Base-by-base conservation (phyloP, 2,113 vertebrate genomes). In the Oreocharis arfaki region DNA sequence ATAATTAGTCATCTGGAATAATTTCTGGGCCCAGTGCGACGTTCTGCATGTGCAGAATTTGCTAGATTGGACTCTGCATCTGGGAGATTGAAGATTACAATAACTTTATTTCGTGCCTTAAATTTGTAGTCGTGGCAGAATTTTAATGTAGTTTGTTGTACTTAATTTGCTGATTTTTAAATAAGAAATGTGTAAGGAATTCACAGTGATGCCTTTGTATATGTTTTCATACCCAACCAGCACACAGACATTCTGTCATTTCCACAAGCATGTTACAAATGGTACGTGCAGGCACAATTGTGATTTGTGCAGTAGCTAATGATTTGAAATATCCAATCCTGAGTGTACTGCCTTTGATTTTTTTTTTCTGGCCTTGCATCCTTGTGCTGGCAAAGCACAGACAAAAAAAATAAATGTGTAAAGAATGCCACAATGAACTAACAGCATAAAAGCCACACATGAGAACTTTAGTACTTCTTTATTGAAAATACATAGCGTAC, bases 1-100 rank as follows among this genome's bases (percentile, higher is more conserved):
- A 56, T 95, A 90, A 95, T 82, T 87, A 84, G 93, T 95, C 87
- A 84, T 95, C 90, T 88, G 90, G 63, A 95, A 41, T 92, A 88
- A 64, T 88, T 33, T 7, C 82, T 93, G 83, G 76, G 71, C 52
- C 87, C 79, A 78, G 52, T 67, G 67, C 86, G 90, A 69, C 27
- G 28, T 91, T 93, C 94, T 96, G 87, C 67, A 26, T 26, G 24
- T 77, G 85, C 90, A 93, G 93, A 88, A 86, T 74, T 92, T 78
- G 30, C 81, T 84, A 24, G 56, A n/a, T 47, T 49, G 60, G 69
- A 74, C 55, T 87, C 46, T 90, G 68, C 2, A 3, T 74, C 39
- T 78, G 68, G 32, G 83, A 84, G 33, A 74, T 74, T 67, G 76
- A 90, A 69, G 63, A 61, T 70, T 69, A 41, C 28, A 7, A 73